Conservation (phyloP, 2,113 vertebrate genomes). For the Balaeniceps rex region DNA sequence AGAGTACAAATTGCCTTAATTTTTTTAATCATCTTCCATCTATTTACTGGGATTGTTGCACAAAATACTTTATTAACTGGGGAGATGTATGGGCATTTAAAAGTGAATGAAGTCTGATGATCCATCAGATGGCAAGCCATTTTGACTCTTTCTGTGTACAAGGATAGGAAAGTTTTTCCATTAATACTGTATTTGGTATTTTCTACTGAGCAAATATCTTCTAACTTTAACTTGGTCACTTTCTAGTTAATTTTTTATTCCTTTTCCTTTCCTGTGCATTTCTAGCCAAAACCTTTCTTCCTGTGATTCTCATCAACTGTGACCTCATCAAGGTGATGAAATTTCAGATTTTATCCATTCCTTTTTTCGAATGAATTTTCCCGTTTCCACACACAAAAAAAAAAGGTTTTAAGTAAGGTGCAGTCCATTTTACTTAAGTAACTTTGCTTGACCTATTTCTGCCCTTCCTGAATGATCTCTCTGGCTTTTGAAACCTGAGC, state of each 20-base stretch:
- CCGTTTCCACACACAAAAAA: neutral
- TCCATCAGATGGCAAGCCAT: neutral
- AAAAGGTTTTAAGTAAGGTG: neutral
- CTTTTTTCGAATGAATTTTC: neutral
- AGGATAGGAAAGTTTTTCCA: neutral
- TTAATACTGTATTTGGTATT: neutral
- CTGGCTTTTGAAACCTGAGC: neutral
- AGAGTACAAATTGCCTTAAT: neutral
- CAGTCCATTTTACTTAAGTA: neutral
- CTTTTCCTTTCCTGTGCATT: neutral
- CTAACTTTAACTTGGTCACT: neutral
- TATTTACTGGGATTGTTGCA: neutral
- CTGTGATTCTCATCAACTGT: neutral
- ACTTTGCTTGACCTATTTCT: neutral
- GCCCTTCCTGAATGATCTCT: neutral
- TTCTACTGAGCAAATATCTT: neutral
- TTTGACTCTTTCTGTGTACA: neutral
- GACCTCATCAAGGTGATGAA: neutral
- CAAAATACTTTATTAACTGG: neutral
- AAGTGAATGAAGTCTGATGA: neutral
- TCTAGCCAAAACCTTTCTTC: neutral
- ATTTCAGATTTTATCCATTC: neutral
- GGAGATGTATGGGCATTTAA: neutral
- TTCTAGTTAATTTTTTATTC: neutral
- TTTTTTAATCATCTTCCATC: neutral